phyloP scores from a whole-genome alignment of 2,888 invertebrate genomes.

The Cistogaster globosa region DNA sequence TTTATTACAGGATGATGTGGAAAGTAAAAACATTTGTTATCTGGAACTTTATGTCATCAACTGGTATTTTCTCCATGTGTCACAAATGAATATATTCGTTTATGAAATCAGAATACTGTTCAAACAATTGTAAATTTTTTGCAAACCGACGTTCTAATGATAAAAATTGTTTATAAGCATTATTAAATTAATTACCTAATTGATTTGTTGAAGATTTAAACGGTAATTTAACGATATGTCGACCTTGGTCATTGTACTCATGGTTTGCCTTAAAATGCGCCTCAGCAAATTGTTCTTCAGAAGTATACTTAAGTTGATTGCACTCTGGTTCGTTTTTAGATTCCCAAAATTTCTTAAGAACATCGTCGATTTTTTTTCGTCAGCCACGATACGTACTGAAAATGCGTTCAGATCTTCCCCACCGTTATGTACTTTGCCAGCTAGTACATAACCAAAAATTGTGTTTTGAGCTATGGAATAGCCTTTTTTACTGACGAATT shows the following conservation, averaged over 20 bases:
- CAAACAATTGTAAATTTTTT: conserved; percentile 11
- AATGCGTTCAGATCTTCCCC: no score
- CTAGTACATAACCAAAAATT: no score
- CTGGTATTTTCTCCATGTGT: conserved; percentile 17
- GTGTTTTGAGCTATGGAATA: no score
- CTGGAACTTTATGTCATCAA: no score
- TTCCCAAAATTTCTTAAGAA: no score
- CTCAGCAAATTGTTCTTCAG: conserved; percentile 53
- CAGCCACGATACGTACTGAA: no score
- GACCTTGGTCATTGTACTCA: conserved; percentile 18
- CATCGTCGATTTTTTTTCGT: no score
- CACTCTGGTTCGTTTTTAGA: no score
- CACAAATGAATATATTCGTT: conserved; percentile 38
- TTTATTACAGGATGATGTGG: conserved; percentile 64
- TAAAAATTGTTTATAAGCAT: conserved; percentile 5
- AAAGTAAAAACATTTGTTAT: conserved; percentile 32
- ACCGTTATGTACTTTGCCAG: no score
- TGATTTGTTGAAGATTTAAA: conserved; percentile 40
- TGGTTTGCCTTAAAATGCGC: conserved; percentile 38
- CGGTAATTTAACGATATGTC: conserved; percentile 58
- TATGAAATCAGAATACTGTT: conserved; percentile 30
- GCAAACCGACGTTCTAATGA: conserved; percentile 50
- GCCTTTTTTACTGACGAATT: no score
- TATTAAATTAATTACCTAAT: conserved; percentile 48
- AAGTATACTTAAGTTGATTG: no score